Conservation (phyloP, 2,888 invertebrate species). For the Andrena marginata region DNA sequence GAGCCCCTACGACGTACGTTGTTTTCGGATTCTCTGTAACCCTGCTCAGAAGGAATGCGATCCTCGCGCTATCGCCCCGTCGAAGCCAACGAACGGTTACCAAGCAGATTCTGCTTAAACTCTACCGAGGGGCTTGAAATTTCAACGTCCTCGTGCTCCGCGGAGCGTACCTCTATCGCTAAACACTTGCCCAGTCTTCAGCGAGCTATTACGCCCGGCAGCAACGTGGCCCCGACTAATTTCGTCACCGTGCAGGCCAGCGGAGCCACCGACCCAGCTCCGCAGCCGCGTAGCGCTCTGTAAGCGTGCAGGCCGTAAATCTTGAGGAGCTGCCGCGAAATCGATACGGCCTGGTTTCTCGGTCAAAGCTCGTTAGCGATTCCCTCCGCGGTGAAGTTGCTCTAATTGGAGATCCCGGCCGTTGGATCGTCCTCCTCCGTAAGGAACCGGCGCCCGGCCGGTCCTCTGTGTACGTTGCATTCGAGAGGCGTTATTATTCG, state of each 20-base stretch:
- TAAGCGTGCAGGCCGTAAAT: slow-evolving; percentile 61
- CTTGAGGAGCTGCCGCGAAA: slow-evolving; percentile 61
- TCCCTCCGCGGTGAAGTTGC: slow-evolving; percentile 64
- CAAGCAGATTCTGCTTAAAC: no score
- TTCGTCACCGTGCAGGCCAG: neutral
- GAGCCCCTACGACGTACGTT: slow-evolving; percentile 25
- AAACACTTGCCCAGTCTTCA: no score
- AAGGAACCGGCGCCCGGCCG: slow-evolving; percentile 46
- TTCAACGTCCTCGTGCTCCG: no score
- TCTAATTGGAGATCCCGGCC: slow-evolving; percentile 68
- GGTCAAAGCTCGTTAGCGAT: slow-evolving; percentile 72
- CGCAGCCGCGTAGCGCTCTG: neutral
- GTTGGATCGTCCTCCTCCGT: slow-evolving; percentile 50
- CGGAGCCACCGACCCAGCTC: slow-evolving; percentile 30
- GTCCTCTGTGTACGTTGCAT: slow-evolving; percentile 43
- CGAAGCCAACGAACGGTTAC: no score
- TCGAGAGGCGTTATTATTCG: slow-evolving; percentile 66
- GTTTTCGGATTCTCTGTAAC: slow-evolving; percentile 11
- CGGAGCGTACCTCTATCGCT: no score
- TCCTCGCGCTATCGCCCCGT: neutral
- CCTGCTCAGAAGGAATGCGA: neutral
- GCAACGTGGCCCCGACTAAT: no score
- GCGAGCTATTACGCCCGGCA: no score
- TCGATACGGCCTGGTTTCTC: slow-evolving; percentile 68
- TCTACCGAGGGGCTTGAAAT: no score